Evolutionary conservation across 1,140 invertebrate genomes (phyloP).

Genomic region (Drosophila quadrilineata): DNA sequence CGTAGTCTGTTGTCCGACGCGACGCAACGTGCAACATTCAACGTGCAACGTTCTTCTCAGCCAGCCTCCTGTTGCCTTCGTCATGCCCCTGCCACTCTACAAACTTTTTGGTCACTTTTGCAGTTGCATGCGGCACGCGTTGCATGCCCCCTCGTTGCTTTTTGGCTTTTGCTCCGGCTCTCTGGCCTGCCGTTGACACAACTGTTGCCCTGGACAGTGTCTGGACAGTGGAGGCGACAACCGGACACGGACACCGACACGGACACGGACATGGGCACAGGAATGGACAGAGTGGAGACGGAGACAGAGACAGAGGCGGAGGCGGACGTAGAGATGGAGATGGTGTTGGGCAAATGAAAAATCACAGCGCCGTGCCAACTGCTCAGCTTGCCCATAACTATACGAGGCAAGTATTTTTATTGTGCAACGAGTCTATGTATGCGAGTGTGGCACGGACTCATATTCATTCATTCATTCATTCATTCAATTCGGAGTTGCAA

Average conservation of each 20-base stretch:
- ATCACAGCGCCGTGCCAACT: conserved; percentile 66
- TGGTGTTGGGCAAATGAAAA: conserved; percentile 52
- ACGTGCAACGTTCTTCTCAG: conserved; percentile 2
- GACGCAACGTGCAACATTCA: neutral
- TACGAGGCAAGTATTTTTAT: conserved; percentile 59
- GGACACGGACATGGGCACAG: conserved; percentile 3
- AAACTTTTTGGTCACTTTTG: conserved; percentile 44
- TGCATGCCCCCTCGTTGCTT: too few species aligned
- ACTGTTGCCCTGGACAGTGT: conserved; percentile 50
- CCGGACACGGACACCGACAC: conserved; percentile 1
- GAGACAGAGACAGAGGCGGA: conserved; percentile 2
- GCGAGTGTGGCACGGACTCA: conserved; percentile 51
- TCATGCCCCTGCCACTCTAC: neutral
- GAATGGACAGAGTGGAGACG: neutral
- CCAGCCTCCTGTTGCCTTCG: neutral
- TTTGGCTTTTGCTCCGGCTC: conserved; percentile 24
- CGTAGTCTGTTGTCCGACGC: conserved; percentile 14
- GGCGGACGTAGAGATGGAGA: neutral
- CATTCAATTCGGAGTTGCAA: conserved; percentile 70
- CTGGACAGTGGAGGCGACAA: conserved; percentile 9
- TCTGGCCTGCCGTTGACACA: conserved; percentile 42
- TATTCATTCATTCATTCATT: conserved; percentile 73
- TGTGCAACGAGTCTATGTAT: conserved; percentile 43
- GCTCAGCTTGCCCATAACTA: conserved; percentile 46
- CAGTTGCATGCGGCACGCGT: conserved; percentile 67